Conservation (phyloP, 2,888 invertebrate genomes). For the Meta bourneti region DNA sequence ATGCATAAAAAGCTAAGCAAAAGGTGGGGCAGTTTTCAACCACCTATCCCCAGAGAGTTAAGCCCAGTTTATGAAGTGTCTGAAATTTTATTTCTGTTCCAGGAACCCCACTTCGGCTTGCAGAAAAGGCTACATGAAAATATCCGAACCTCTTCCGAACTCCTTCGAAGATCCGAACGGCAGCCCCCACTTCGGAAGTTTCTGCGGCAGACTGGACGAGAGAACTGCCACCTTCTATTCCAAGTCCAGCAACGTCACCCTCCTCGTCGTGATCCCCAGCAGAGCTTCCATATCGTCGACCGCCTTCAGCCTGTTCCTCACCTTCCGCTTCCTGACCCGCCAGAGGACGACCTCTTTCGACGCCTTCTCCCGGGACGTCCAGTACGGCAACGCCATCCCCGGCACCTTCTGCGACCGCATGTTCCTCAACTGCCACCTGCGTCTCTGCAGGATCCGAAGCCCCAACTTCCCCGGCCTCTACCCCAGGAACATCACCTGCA, state of each 20-base stretch:
- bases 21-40: no score
- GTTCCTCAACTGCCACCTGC: slow-evolving; percentile 60
- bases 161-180: slow-evolving; percentile 26
- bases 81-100: background rate
- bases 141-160: slow-evolving; percentile 35
- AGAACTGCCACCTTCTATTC: slow-evolving; percentile 71
- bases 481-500: slow-evolving; percentile 92
- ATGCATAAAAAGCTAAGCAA: no score
- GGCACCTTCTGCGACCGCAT: slow-evolving; percentile 70
- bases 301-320: slow-evolving; percentile 85
- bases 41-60: no score
- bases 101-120: slow-evolving; percentile 41
- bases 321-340: slow-evolving; percentile 79
- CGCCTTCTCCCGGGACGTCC: background rate
- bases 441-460: slow-evolving; percentile 47
- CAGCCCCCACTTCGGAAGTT: slow-evolving; percentile 59
- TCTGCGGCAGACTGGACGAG: slow-evolving; percentile 69
- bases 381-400: slow-evolving; percentile 58
- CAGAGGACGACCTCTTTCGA: background rate
- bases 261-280: slow-evolving; percentile 84
- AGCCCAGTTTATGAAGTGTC: no score
- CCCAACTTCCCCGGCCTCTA: slow-evolving; percentile 82
- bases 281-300: slow-evolving; percentile 85
- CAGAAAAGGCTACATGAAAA: slow-evolving; percentile 53
- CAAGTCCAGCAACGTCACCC: slow-evolving; percentile 89